Conservation (phyloP, 2,113 vertebrate species). For the Phalacrocorax carbo region DNA sequence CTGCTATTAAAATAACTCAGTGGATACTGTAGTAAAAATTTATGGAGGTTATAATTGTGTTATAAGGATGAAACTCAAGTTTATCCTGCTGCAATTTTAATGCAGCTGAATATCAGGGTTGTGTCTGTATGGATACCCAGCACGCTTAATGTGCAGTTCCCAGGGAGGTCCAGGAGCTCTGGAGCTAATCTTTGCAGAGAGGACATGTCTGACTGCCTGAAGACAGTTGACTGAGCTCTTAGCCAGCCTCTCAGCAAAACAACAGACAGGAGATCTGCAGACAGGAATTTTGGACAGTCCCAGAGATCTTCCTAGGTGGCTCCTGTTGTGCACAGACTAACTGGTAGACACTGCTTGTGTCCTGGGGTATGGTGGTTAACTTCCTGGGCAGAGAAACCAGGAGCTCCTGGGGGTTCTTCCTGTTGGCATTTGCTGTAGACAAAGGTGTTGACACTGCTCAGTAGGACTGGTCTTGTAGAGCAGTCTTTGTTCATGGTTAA, state of each 20-base stretch:
- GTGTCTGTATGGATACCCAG: background rate
- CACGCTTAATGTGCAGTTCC: background rate
- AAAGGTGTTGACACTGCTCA: background rate
- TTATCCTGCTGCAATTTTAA: background rate
- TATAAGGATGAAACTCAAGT: background rate
- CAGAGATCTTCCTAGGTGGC: background rate
- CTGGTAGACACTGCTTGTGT: background rate
- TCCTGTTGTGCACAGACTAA: background rate
- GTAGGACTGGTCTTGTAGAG: background rate
- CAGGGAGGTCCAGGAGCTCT: background rate
- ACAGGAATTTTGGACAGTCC: background rate
- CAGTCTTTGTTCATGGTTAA: background rate
- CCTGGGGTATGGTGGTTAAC: background rate
- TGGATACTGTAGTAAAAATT: background rate
- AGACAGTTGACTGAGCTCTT: background rate
- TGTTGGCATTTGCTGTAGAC: background rate
- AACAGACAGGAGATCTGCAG: background rate
- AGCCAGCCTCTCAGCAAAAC: background rate
- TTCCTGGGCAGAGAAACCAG: background rate
- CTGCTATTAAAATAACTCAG: background rate
- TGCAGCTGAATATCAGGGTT: background rate
- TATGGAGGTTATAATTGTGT: background rate
- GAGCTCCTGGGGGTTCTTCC: background rate
- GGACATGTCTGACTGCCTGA: background rate
- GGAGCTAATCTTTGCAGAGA: background rate